Conservation (phyloP, 1,140 invertebrate species). For the Sinella curviseta region DNA sequence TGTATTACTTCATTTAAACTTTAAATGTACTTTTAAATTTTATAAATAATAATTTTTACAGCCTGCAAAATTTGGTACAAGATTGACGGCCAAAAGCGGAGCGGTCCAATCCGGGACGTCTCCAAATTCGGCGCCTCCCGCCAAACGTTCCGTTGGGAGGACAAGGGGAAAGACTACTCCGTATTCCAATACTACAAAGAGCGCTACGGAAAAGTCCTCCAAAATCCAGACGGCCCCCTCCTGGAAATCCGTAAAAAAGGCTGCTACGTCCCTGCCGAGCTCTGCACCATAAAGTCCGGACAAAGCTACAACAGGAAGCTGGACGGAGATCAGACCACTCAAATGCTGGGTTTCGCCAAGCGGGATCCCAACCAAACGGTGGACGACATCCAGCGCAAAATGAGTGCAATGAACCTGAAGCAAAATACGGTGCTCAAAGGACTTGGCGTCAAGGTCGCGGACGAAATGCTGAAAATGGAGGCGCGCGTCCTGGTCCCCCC, state of each 20-base stretch:
- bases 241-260: slow-evolving; percentile 32
- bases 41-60: background rate
- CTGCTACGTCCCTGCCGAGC: slow-evolving; percentile 39
- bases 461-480: background rate
- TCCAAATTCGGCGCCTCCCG: background rate
- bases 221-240: slow-evolving; percentile 26
- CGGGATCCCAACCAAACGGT: slow-evolving; percentile 7
- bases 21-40: background rate
- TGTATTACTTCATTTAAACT: background rate
- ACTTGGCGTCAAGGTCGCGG: background rate
- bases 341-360: slow-evolving; percentile 33
- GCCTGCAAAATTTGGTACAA: slow-evolving; percentile 38
- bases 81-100: slow-evolving; percentile 5
- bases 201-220: background rate
- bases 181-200: slow-evolving; percentile 36
- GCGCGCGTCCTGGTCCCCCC: background rate
- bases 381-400: background rate
- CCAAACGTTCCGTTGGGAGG: slow-evolving; percentile 26
- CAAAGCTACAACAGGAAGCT: slow-evolving; percentile 44
- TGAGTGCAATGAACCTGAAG: background rate
- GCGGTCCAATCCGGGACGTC: slow-evolving; percentile 22
- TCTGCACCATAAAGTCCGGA: slow-evolving; percentile 35
- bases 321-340: slow-evolving; percentile 36
- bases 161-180: background rate
- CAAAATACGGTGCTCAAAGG: background rate